Evolutionary conservation across 1,140 invertebrate genomes (phyloP), one percentile per base, ranked within the genome.

Genomic region (Calephelis virginiensis): DNA sequence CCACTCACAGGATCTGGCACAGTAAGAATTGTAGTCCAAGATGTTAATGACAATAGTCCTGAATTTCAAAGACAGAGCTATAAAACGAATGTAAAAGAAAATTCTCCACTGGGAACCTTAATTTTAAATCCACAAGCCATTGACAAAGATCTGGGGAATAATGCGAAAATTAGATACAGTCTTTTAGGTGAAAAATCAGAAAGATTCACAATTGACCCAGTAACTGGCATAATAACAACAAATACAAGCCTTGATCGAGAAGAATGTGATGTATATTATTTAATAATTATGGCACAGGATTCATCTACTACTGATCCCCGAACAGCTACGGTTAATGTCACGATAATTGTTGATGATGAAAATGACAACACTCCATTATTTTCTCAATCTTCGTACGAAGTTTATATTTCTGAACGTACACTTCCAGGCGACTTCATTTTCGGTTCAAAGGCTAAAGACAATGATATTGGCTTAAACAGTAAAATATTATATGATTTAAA

Each of bases 1-100:
- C 95, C 97, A 3, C 90, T 98, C 17, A 98, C 97, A 12, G 97
- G 97, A 62, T 96, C 96, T 1, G 97, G 97, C 46, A 96, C 95
- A 46, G 95, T 99, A 2, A 94, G 93, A 74, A 94, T 99, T 47
- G 92, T 97, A 59, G 97, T 99, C 6, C 94, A 97, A 86, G 98
- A 99, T 84, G 95, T 97, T 43, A 99, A 99, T 85, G 98, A 99
- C 86, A 97, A 98, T 85, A 95, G 94, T 75, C 98, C 98, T 0
- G 94, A 95, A 74, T 97, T 97, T 78, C 94, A 94, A 74, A 92
- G 95, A 66, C 94, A 96, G 77, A 94, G 95, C 37, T 98, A 97
- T 83, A 93, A 93, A 74, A 94, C 95, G 0, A 93, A 84, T 37
- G 94, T 98, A 0, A 92, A 92, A 60, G 97, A 98, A 91, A 97